Evolutionary conservation across 2,888 invertebrate species (phyloP), one percentile per base, ranked within the genome.

Genomic region (Schizaphis graminum): DNA sequence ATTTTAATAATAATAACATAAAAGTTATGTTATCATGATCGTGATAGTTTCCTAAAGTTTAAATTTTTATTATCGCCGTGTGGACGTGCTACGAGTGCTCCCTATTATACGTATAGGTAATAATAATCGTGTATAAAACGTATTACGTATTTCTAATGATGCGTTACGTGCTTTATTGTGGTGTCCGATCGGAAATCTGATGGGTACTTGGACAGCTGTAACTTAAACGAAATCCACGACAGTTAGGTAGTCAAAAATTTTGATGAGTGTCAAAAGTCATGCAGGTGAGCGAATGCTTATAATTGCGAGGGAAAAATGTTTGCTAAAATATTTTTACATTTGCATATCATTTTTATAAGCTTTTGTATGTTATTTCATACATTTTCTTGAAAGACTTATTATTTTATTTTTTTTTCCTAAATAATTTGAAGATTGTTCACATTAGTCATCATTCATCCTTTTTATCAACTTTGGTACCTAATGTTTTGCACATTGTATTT

Each of bases 221-320:
- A 87, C 87, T 92, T 92, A 24, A 67, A 88, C 67, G 53, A 92
- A 92, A 53, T 92, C 87, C 92, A 77, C 67, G 92, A 92, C 67
- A 92, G 7, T 92, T 67, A 92, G 7, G 88, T 67, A 41, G 28
- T 85, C 77, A 93, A 91, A 57, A 90, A 92, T 94, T 95, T 95
- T 95, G 95, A 95, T 95, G 95, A 95, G 94, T 95, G 95, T 95
- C 95, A 95, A 95, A 95, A 95, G 95, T 95, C 95, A 95, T 95
- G 95, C 95, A 95, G 95, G 95, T 95, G 94, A 95, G 94, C 94
- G 84, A 77, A 77, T 77, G 77, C 3, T 21, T 24, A 77, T 21
- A 35, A 86, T 77, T 89, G 5, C 92, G 49, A 88, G 67, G 49
- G 92, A 92, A 88, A 44, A 49, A 47, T 35, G n/a, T 11, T 87